These are phyloP conservation scores for Drosophila triauraria DNA, from an alignment of 1,140 invertebrate genomes.

Conservation along the genomic window DNA sequence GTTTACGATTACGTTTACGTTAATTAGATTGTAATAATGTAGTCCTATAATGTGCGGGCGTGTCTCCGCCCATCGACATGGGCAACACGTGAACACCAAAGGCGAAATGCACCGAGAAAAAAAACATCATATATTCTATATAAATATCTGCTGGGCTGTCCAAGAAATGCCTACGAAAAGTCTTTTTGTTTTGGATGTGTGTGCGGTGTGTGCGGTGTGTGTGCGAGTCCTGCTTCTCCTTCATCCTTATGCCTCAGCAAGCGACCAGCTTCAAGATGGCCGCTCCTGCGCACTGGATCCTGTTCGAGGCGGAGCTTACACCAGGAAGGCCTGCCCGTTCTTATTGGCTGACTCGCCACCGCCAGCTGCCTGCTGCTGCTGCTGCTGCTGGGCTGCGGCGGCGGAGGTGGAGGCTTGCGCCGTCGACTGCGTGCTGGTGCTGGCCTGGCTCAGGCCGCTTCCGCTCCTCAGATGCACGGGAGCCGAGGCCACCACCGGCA, in stretches of 20 bases:
- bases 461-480: slow-evolving; percentile 80
- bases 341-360: slow-evolving; percentile 61
- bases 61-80: slow-evolving; percentile 22
- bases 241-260: slow-evolving; percentile 43
- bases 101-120: slow-evolving; percentile 52
- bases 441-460: slow-evolving; percentile 78
- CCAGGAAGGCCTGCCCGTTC: slow-evolving; percentile 78
- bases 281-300: slow-evolving; percentile 65
- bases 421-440: slow-evolving; percentile 81
- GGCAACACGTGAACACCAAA: slow-evolving; percentile 64
- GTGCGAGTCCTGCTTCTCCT: slow-evolving; percentile 28
- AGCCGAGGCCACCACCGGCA: slow-evolving; percentile 43
- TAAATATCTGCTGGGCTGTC: slow-evolving; percentile 38
- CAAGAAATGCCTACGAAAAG: slow-evolving; percentile 75
- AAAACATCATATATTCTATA: slow-evolving; percentile 32
- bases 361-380: slow-evolving; percentile 54
- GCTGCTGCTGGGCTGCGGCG: slow-evolving; percentile 64
- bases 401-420: slow-evolving; percentile 80
- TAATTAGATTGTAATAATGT: slow-evolving; percentile 55
- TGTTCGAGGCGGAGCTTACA: slow-evolving; percentile 63
- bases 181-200: slow-evolving; percentile 62
- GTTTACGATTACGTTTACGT: slow-evolving; percentile 29
- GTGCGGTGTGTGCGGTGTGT: slow-evolving; percentile 17
- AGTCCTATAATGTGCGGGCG: slow-evolving; percentile 53
- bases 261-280: slow-evolving; percentile 76